Percentiles rank a stretch among this genome's conserved stretches.
phyloP scores from a whole-genome alignment of 2,113 vertebrate species.

The Pterophyllum scalare region DNA sequence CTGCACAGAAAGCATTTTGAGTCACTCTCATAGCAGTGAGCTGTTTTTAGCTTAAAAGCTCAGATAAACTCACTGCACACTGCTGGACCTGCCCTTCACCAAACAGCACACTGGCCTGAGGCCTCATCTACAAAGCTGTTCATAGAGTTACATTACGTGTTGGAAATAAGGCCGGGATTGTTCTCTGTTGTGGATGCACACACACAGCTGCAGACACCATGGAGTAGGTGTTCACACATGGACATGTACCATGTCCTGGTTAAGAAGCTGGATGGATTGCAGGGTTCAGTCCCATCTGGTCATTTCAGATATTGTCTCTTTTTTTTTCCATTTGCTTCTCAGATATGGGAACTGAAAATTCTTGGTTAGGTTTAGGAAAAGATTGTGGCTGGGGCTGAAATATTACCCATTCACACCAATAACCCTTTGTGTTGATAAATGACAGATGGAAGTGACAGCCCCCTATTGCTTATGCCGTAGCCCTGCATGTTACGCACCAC shows the following conservation, averaged over 20 bases:
- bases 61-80: not conserved
- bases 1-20: not conserved
- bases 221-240: not conserved
- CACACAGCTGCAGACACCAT: not conserved
- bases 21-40: not conserved
- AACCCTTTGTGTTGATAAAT: not conserved
- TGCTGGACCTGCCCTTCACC: not conserved
- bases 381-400: not conserved
- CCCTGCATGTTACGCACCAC: too few relatives aligned
- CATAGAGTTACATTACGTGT: not conserved
- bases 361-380: not conserved
- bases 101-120: not conserved
- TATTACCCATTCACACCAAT: not conserved
- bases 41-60: not conserved
- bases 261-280: too few relatives aligned
- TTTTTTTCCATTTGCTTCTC: not conserved
- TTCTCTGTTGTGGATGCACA: not conserved
- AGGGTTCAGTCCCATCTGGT: too few relatives aligned
- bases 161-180: not conserved
- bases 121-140: not conserved
- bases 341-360: not conserved
- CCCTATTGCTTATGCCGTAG: not conserved
- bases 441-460: not conserved
- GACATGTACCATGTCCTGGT: too few relatives aligned
- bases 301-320: too few relatives aligned